phyloP scores from a whole-genome alignment of 1,140 invertebrate genomes.

The Diploscapter pachys region DNA sequence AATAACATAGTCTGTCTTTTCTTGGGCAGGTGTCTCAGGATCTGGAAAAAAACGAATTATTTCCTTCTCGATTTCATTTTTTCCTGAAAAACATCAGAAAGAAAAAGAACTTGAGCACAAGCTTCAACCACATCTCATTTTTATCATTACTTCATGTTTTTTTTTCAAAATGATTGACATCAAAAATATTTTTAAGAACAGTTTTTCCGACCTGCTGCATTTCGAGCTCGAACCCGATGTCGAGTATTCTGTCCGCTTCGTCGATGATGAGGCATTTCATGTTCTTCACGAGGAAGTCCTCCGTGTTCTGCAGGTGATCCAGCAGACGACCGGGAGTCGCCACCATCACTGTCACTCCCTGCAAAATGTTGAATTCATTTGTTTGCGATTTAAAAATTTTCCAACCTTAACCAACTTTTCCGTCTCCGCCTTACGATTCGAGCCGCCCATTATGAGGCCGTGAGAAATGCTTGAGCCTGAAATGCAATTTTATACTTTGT shows the following conservation, averaged over 20 bases:
- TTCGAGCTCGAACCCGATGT: slow-evolving; percentile 98
- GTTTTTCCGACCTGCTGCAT: slow-evolving; percentile 77
- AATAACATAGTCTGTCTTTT: slow-evolving; percentile 95
- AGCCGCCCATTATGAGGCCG: slow-evolving; percentile 85
- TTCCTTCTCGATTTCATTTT: neutral
- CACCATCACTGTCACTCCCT: slow-evolving; percentile 91
- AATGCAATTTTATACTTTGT: neutral
- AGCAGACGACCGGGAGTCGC: slow-evolving; percentile 92
- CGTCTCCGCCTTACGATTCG: slow-evolving; percentile 84
- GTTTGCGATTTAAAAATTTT: neutral
- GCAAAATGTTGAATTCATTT: neutral
- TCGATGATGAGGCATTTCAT: slow-evolving; percentile 94
- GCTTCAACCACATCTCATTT: neutral
- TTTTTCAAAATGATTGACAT: neutral
- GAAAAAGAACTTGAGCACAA: neutral
- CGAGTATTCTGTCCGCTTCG: slow-evolving; percentile 95
- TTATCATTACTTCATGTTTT: too few species aligned
- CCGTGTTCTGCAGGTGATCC: slow-evolving; percentile 94
- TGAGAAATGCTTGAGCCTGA: slow-evolving; percentile 60
- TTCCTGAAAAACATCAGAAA: too few species aligned
- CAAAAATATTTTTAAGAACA: slow-evolving; percentile 60
- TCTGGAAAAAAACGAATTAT: slow-evolving; percentile 59
- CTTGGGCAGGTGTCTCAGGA: slow-evolving; percentile 88
- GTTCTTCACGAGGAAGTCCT: slow-evolving; percentile 91
- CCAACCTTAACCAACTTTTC: slow-evolving; percentile 74